Evolutionary conservation across 2,113 vertebrate genomes (phyloP).

Genomic region (Lagopus leucura): DNA sequence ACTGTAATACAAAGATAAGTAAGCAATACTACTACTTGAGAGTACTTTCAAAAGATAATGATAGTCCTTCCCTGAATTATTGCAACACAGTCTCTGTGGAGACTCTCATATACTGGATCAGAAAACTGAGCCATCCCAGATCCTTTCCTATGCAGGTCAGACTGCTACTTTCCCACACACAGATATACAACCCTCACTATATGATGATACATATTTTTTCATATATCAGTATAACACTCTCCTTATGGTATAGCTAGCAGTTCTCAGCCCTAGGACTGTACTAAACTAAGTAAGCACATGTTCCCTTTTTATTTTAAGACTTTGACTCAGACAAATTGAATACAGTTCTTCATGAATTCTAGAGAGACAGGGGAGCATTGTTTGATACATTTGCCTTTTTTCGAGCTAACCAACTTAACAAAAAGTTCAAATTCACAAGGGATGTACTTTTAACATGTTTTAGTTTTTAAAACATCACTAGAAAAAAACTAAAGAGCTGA

Average conservation of each 20-base stretch:
- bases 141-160: neutral
- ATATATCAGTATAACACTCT: neutral
- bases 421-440: neutral
- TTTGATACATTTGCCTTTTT: neutral
- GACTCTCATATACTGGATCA: neutral
- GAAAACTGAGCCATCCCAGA: neutral
- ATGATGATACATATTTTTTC: neutral
- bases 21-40: neutral
- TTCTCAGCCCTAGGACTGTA: neutral
- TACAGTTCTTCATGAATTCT: neutral
- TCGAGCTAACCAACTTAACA: neutral
- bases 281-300: neutral
- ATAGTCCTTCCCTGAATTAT: neutral
- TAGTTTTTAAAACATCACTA: neutral
- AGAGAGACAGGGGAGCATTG: neutral
- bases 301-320: neutral
- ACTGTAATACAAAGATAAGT: neutral
- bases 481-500: neutral
- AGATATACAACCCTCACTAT: neutral
- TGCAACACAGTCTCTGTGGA: neutral
- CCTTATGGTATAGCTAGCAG: neutral
- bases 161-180: neutral
- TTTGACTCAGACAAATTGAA: neutral
- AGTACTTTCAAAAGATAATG: neutral
- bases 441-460: neutral